Percentiles rank a stretch among this genome's conserved stretches.
Conservation (phyloP, 2,888 invertebrate genomes). For the Tipula confusa region DNA sequence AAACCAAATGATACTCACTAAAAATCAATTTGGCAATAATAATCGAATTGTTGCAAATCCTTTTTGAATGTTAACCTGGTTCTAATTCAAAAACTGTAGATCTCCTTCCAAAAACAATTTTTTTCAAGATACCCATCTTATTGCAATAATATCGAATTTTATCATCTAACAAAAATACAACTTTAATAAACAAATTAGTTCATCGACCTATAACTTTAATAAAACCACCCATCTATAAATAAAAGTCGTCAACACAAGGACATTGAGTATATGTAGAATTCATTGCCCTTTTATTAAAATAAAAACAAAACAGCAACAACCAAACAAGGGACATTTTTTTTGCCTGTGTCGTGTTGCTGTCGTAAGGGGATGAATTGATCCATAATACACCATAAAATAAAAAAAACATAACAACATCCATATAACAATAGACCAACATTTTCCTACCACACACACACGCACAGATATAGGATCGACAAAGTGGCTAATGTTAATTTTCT, state of each 20-base stretch:
- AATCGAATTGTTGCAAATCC: too few species aligned
- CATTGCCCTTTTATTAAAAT: background rate
- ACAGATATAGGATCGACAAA: background rate
- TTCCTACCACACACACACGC: too few species aligned
- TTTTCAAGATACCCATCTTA: too few species aligned
- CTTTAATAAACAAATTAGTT: constrained; percentile 20
- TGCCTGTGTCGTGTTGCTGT: background rate
- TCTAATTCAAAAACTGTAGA: too few species aligned
- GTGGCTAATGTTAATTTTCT: constrained; percentile 15
- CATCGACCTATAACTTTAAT: constrained; percentile 3
- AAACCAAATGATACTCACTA: too few species aligned
- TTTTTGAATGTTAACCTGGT: too few species aligned
- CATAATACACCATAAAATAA: background rate
- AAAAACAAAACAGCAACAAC: background rate
- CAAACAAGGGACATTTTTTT: background rate
- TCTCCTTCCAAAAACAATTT: too few species aligned
- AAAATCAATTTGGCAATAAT: too few species aligned
- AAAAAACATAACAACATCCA: background rate
- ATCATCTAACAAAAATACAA: background rate
- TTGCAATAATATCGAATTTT: too few species aligned
- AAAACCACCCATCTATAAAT: background rate
- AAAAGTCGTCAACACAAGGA: background rate
- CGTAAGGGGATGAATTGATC: background rate
- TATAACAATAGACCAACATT: background rate
- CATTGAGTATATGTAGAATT: background rate